Evolutionary conservation across 2,113 vertebrate genomes (phyloP).

Genomic region (Proteles cristata): DNA sequence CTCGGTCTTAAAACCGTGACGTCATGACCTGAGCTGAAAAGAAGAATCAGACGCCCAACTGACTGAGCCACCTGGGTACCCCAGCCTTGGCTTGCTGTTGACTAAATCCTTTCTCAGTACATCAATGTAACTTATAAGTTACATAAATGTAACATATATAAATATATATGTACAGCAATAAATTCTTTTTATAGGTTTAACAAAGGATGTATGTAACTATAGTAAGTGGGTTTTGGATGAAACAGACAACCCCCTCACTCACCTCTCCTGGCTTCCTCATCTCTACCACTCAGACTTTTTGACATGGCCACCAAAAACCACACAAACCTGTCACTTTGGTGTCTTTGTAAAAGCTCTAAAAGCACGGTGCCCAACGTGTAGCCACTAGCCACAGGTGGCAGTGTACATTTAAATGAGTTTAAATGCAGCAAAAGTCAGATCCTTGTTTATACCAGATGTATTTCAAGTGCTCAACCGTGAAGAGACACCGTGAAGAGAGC

Average conservation of each 20-base stretch:
- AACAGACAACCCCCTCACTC: background rate
- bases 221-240: background rate
- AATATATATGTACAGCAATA: background rate
- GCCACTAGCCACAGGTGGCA: background rate
- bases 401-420: background rate
- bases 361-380: background rate
- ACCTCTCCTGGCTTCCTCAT: background rate
- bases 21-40: too few species aligned
- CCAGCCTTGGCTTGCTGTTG: background rate
- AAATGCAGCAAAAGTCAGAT: background rate
- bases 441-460: background rate
- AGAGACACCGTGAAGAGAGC: background rate
- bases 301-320: background rate
- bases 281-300: background rate
- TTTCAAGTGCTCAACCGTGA: background rate
- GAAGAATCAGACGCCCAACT: too few species aligned
- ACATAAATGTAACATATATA: too few species aligned
- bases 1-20: too few species aligned
- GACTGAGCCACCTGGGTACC: too few species aligned
- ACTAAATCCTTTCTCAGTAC: background rate
- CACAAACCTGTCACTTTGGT: background rate
- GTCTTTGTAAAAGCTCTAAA: conserved; percentile 12
- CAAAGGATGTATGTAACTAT: background rate
- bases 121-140: too few species aligned
- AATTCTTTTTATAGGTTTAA: background rate